Evolutionary conservation across 2,113 vertebrate species (phyloP).

Genomic region (Oreamnos americanus): DNA sequence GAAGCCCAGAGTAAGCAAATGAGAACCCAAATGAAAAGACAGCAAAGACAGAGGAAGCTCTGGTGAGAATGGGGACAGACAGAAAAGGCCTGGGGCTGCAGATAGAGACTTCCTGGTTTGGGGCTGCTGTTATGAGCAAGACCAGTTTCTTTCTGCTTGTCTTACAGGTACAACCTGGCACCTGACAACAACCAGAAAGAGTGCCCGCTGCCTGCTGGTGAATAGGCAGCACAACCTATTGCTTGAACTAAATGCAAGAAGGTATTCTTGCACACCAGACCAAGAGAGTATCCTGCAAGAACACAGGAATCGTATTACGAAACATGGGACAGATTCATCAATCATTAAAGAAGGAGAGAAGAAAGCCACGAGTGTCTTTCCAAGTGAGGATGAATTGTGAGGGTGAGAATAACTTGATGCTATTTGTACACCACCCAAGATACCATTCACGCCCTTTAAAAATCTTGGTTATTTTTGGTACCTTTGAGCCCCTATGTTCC

Average conservation of each 20-base stretch:
- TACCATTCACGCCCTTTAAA: neutral
- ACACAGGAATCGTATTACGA: neutral
- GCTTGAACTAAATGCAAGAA: neutral
- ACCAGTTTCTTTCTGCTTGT: conserved; percentile 32
- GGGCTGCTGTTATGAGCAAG: neutral
- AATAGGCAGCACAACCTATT: neutral
- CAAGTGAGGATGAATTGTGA: neutral
- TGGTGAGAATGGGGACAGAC: neutral
- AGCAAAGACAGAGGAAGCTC: neutral
- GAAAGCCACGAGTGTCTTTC: neutral
- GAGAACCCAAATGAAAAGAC: neutral
- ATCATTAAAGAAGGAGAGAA: neutral
- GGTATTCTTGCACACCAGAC: neutral
- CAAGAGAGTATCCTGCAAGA: neutral
- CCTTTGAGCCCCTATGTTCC: neutral
- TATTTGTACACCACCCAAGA: neutral
- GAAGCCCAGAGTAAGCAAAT: neutral
- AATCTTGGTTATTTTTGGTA: neutral
- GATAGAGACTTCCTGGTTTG: neutral
- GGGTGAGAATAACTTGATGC: neutral
- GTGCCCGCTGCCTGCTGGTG: neutral
- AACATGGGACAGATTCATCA: neutral
- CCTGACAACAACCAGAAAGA: neutral
- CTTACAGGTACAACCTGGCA: conserved; percentile 22
- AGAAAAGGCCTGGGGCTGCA: neutral